Conservation (phyloP, 2,113 vertebrate species). For the Lepus timidus region DNA sequence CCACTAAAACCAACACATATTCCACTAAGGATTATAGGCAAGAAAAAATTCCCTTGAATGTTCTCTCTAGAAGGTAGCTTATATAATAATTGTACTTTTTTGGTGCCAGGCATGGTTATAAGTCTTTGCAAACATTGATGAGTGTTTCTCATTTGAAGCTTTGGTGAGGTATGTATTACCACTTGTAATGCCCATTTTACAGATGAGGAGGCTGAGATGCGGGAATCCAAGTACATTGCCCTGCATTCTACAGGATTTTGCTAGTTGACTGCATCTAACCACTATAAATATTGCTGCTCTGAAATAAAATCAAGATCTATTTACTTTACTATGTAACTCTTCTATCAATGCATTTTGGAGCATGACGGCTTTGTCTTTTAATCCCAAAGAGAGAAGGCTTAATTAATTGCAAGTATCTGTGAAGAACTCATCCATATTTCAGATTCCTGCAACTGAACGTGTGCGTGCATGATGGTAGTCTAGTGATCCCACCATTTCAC, state of each 20-base stretch:
- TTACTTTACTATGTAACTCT: not conserved
- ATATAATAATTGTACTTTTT: not conserved
- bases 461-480: fast-evolving
- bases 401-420: not conserved
- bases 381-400: not conserved
- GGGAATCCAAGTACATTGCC: not conserved
- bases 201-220: not conserved
- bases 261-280: not conserved
- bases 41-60: not conserved
- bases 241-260: not conserved
- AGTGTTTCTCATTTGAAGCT: not conserved
- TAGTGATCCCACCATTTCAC: too few species aligned
- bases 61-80: not conserved
- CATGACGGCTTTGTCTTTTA: not conserved
- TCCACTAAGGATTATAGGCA: not conserved
- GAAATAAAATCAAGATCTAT: not conserved
- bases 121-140: not conserved
- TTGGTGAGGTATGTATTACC: not conserved
- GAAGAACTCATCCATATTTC: not conserved
- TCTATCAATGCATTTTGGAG: not conserved
- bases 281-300: not conserved
- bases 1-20: not conserved
- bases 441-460: not conserved
- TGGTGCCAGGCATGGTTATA: not conserved
- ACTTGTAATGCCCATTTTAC: not conserved